Base-by-base conservation (phyloP, 2,888 invertebrate species). In the Bruchidius siliquastri region DNA sequence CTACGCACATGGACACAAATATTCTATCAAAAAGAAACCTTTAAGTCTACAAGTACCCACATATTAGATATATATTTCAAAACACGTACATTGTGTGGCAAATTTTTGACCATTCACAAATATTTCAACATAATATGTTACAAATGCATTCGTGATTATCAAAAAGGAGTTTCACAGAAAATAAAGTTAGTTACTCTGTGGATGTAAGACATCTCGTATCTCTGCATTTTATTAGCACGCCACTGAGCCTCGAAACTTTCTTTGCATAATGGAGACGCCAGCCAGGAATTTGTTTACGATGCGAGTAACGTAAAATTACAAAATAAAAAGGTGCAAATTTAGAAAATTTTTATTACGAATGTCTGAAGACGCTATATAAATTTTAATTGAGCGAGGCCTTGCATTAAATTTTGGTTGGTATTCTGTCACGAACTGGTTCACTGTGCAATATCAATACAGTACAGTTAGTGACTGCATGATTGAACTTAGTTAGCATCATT, bases 261-360 rank as follows among this genome's bases (percentile, higher is more conserved):
- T 78, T 78, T 76, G 76, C 76, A 77, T 77, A 77, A 77, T 76
- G 74, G 73, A 76, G 72, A 77, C 74, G 73, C 74, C 72, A 74
- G 67, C 70, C 21, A 71, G 71, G 68, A 69, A 8, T 49, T 74
- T 74, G 71, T 73, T 73, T 73, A 73, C 71, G 68, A 68, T 68
- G 73, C 71, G 66, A 66, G 72, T 22, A 68, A 32, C 67, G 21
- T 69, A 49, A 72, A 69, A 49, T 72, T 22, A 70, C 70, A 68
- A 70, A 69, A 72, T 67, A 67, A 72, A 69, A 72, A 70, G 69
- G 22, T 69, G 26, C 69, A 69, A 69, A 26, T 69, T 20, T 26
- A 22, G 20, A 26, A 69, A 21, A 26, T 69, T 18, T 26, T 69
- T 22, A 21, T 69, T 69, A 22, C 69, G 49, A 49, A 13, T 49